Evolutionary conservation across 2,113 vertebrate genomes (phyloP).

Genomic region (Paradoxurus hermaphroditus): DNA sequence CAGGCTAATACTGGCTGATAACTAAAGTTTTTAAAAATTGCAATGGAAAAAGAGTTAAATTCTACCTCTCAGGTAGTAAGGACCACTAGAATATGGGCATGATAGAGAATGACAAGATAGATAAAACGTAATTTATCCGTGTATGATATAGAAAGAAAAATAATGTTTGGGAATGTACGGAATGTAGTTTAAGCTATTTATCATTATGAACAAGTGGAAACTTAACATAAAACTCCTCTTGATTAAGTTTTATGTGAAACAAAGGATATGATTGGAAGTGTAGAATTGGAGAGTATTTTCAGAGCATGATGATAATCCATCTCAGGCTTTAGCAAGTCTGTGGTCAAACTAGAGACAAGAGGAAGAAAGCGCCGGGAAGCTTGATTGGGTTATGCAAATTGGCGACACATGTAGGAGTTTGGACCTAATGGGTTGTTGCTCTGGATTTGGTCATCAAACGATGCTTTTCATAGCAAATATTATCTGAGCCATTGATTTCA

Average conservation of each 20-base stretch:
- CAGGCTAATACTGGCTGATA: background rate
- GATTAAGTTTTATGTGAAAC: slow-evolving; percentile 71
- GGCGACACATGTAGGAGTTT: background rate
- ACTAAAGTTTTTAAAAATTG: background rate
- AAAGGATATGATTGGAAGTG: slow-evolving; percentile 60
- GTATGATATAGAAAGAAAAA: slow-evolving; percentile 51
- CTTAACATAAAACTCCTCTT: slow-evolving; percentile 56
- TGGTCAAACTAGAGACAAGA: slow-evolving; percentile 19
- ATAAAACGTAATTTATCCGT: slow-evolving; percentile 43
- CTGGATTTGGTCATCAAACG: slow-evolving; percentile 15
- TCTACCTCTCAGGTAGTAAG: slow-evolving; percentile 1
- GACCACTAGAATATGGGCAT: background rate
- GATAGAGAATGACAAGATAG: slow-evolving; percentile 3
- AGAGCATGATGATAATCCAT: background rate
- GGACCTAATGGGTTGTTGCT: background rate
- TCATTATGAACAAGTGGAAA: slow-evolving; percentile 67
- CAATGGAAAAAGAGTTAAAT: slow-evolving; percentile 42
- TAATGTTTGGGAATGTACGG: slow-evolving; percentile 29
- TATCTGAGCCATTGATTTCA: background rate
- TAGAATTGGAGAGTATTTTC: slow-evolving; percentile 27
- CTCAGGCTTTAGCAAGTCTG: background rate
- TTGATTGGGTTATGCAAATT: slow-evolving; percentile 11
- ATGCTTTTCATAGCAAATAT: background rate
- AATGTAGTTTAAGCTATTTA: slow-evolving; percentile 47
- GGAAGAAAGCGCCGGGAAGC: background rate